Evolutionary conservation across 1,140 invertebrate species (phyloP).

Genomic region (Aporrectodea caliginosa): DNA sequence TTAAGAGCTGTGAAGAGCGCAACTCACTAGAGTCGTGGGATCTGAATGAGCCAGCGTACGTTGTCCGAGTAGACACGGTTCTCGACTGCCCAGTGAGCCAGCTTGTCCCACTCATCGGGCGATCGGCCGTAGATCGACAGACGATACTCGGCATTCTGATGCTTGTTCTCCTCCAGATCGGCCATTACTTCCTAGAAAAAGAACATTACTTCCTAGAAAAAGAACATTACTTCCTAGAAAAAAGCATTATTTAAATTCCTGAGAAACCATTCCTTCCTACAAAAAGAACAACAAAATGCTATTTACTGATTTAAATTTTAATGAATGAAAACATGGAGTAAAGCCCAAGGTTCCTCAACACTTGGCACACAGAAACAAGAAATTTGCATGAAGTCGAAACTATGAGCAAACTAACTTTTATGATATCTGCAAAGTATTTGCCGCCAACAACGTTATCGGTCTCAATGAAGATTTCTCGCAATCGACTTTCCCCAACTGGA

Average conservation of each 20-base stretch:
- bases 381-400: too few relatives aligned
- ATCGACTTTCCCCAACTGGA: constrained; percentile 91
- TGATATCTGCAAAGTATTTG: constrained; percentile 94
- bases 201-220: constrained; percentile 71
- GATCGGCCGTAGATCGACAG: constrained; percentile 97
- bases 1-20: too few relatives aligned
- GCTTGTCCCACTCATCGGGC: constrained; percentile 89
- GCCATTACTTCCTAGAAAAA: constrained; percentile 73
- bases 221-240: constrained; percentile 71
- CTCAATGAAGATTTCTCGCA: constrained; percentile 96
- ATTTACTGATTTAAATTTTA: too few relatives aligned
- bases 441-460: constrained; percentile 95
- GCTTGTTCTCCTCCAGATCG: constrained; percentile 96
- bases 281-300: too few relatives aligned
- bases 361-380: too few relatives aligned
- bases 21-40: constrained; percentile 88
- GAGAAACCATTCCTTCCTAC: too few relatives aligned
- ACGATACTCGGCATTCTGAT: constrained; percentile 93
- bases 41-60: constrained; percentile 94
- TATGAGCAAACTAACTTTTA: constrained; percentile 78
- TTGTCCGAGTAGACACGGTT: constrained; percentile 83
- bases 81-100: constrained; percentile 67
- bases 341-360: too few relatives aligned
- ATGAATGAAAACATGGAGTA: too few relatives aligned
- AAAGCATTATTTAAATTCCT: too few relatives aligned